Conservation (phyloP, 1,140 invertebrate genomes). For the Drosophila persimilis region DNA sequence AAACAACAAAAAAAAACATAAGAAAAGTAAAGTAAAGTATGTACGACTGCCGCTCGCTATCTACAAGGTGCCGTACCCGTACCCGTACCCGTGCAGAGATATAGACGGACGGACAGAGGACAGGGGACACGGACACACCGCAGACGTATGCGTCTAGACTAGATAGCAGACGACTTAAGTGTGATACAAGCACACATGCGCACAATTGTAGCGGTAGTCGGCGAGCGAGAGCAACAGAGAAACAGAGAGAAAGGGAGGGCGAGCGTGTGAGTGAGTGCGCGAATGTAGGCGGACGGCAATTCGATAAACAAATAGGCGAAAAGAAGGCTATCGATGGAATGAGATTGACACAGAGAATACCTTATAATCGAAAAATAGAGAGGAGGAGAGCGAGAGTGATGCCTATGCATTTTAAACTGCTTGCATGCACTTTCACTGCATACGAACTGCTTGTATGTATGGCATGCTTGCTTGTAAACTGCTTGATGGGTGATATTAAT, state of each 20-base stretch:
- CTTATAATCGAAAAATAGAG: neutral
- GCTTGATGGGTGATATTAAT: too few species aligned
- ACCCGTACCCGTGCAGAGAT: conserved; percentile 9
- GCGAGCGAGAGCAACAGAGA: neutral
- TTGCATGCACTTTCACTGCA: neutral
- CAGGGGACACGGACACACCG: conserved; percentile 15
- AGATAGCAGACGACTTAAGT: conserved; percentile 81
- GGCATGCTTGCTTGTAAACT: too few species aligned
- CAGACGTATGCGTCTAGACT: conserved; percentile 67
- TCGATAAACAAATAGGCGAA: conserved; percentile 51
- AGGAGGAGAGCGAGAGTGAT: neutral
- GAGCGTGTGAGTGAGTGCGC: conserved; percentile 24
- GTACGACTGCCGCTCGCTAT: conserved; percentile 22
- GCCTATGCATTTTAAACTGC: too few species aligned
- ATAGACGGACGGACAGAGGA: conserved; percentile 18
- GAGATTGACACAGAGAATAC: conserved; percentile 18
- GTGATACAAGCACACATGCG: conserved; percentile 76
- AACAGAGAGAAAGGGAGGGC: conserved; percentile 8
- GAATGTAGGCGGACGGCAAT: conserved; percentile 45
- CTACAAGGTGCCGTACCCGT: conserved; percentile 26
- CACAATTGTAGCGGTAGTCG: conserved; percentile 38
- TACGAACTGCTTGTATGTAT: neutral
- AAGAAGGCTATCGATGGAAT: conserved; percentile 26
- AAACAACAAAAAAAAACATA: conserved; percentile 3
- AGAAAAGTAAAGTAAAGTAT: conserved; percentile 25